Evolutionary conservation across 2,113 vertebrate species (phyloP).

Genomic region (Labrus mixtus): DNA sequence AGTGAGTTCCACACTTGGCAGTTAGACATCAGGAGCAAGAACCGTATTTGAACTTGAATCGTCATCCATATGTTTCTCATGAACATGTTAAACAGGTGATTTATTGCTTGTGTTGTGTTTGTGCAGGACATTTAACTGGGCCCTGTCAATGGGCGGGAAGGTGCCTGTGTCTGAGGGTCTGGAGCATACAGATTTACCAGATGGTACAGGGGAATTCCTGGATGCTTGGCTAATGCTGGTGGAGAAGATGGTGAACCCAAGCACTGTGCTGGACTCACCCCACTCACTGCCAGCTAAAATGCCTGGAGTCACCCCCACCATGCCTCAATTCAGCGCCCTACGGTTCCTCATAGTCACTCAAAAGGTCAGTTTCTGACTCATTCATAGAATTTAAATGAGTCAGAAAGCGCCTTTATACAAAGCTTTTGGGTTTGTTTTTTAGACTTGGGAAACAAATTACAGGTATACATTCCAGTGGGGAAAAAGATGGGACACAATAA

Average conservation of each 20-base stretch:
- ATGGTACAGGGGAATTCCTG: conserved; percentile 94
- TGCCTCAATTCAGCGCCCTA: conserved; percentile 92
- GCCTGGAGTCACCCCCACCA: conserved; percentile 88
- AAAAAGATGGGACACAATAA: too few relatives aligned
- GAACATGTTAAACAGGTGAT: not conserved
- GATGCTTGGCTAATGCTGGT: conserved; percentile 97
- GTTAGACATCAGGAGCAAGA: not conserved
- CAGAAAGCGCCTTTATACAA: not conserved
- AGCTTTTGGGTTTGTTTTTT: not conserved
- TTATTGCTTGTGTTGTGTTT: not conserved
- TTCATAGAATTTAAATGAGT: not conserved
- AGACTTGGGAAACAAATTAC: not conserved
- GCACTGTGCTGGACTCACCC: conserved; percentile 94
- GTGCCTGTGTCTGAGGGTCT: conserved; percentile 92
- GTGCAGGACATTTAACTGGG: conserved; percentile 94
- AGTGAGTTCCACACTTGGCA: conserved; percentile 83
- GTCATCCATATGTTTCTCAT: not conserved
- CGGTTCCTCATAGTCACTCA: conserved; percentile 95
- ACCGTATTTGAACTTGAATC: not conserved
- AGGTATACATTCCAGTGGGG: not conserved
- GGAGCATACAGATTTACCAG: conserved; percentile 91
- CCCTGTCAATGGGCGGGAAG: conserved; percentile 94
- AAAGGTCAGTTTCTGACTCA: conserved; percentile 83
- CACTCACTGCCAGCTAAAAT: conserved; percentile 91
- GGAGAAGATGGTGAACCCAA: conserved; percentile 97